These are phyloP conservation scores for Manduca sexta DNA, from an alignment of 1,140 invertebrate genomes.

Conservation along the genomic window DNA sequence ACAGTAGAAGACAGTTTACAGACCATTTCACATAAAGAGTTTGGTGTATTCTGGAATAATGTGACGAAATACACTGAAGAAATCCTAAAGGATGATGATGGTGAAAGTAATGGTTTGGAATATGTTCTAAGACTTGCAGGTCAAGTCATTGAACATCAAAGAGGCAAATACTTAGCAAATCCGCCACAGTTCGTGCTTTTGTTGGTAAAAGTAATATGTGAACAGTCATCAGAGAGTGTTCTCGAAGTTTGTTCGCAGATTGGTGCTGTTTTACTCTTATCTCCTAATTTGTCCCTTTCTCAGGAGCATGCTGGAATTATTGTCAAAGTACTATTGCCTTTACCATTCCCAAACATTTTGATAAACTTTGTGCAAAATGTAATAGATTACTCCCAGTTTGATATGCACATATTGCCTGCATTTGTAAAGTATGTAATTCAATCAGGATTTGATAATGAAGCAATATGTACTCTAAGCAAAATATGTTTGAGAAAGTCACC, in stretches of 20 bases:
- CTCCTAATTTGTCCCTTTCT: conserved; percentile 75
- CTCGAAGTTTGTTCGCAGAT: conserved; percentile 74
- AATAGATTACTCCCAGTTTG: conserved; percentile 80
- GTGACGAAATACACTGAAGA: conserved; percentile 49
- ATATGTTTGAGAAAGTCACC: conserved; percentile 80
- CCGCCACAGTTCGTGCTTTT: conserved; percentile 69
- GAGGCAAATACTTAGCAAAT: conserved; percentile 77
- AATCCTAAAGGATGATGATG: conserved; percentile 42
- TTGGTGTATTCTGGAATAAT: conserved; percentile 75
- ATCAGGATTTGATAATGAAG: conserved; percentile 67
- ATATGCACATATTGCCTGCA: conserved; percentile 81
- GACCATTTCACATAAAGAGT: conserved; percentile 76
- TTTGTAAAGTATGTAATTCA: conserved; percentile 77
- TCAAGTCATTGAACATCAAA: conserved; percentile 75
- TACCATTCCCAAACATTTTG: conserved; percentile 73
- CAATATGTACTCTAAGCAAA: conserved; percentile 78
- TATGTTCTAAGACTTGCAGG: conserved; percentile 75
- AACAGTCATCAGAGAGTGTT: conserved; percentile 66
- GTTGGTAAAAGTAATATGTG: conserved; percentile 74
- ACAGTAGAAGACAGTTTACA: conserved; percentile 75
- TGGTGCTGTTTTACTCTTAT: conserved; percentile 75
- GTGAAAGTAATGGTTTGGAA: conserved; percentile 48
- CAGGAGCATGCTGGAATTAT: conserved; percentile 81
- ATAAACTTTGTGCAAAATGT: conserved; percentile 78
- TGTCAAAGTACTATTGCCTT: conserved; percentile 75